Evolutionary conservation across 1,140 invertebrate species (phyloP), one percentile per base, ranked within the genome.

Genomic region (Drosophila rhopaloa): DNA sequence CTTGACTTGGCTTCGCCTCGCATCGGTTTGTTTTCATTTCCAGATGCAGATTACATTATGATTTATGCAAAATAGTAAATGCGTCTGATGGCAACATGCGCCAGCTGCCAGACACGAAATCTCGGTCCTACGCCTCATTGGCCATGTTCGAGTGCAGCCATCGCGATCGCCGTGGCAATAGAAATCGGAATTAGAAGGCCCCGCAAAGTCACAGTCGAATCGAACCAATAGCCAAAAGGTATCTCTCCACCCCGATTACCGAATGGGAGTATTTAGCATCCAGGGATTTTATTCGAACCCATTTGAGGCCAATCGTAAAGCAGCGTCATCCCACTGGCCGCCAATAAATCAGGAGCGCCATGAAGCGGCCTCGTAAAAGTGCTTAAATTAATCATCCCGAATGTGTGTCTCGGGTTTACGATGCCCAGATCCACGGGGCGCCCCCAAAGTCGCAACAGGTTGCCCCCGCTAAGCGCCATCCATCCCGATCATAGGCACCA

Each of bases 11-110:
- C 56, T 11, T 40, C 46, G 37, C 44, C 9, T 43, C 27, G 11
- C 38, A 29, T 68, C 72, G 79, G 84, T 88, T 83, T 88, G 84
- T 88, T 88, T 88, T 89, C 83, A 89, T 88, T 88, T 90, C 78
- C 79, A 84, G 90, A 91, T 91, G 90, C 83, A 91, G 90, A 91
- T 91, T 91, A 91, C 90, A 91, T 90, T 91, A 91, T 91, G 90
- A 91, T 91, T 91, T 91, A 91, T 91, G 90, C 90, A 91, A 88
- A 91, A 91, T 91, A 91, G 90, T 90, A 88, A 91, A 91, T 88
- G 72, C 82, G 77, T 88, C 81, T 91, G 90, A 91, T 85, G 86
- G 90, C 81, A 91, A 91, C 90, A 91, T 88, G 90, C 73, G 82
- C 81, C 80, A 71, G 68, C 61, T 78, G 55, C 58, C 74, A 61